Percentiles rank a stretch among this genome's conserved stretches.
Conservation (phyloP, 2,797 vertebrate species). For the Erethizon dorsatum region DNA sequence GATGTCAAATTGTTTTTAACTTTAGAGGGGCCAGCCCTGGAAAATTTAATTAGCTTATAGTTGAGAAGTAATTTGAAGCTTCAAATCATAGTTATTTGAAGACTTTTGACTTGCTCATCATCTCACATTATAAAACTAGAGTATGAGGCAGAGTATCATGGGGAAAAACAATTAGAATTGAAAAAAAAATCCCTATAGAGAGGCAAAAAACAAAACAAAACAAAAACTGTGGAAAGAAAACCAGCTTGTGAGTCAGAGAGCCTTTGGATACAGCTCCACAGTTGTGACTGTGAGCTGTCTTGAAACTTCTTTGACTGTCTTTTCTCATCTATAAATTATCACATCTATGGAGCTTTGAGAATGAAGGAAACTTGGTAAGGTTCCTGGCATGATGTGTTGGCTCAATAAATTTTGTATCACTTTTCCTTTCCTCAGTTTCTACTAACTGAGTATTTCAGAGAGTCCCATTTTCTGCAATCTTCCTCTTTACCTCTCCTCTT, state of each 20-base stretch:
- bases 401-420: not conserved
- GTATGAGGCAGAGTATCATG: conserved; percentile 42
- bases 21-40: conserved; percentile 47
- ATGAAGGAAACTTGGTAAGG: conserved; percentile 1
- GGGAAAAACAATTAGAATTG: conserved; percentile 39
- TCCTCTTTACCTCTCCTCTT: not conserved
- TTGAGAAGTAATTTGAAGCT: conserved; percentile 72
- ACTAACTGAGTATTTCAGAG: not conserved
- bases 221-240: conserved; percentile 5
- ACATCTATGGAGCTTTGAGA: not conserved
- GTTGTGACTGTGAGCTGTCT: not conserved
- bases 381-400: not conserved
- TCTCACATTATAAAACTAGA: conserved; percentile 74
- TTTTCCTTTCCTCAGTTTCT: conserved; percentile 6
- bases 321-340: conserved; percentile 26
- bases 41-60: conserved; percentile 76
- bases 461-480: not conserved
- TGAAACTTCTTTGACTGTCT: not conserved
- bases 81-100: conserved; percentile 79
- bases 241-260: not conserved
- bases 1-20: conserved; percentile 56
- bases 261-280: not conserved
- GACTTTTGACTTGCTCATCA: conserved; percentile 68
- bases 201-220: not conserved
- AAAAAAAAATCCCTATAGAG: not conserved